Percentiles rank a stretch among this genome's conserved stretches.
Evolutionary conservation across 2,113 vertebrate genomes (phyloP).

Genomic region (Progne subis): DNA sequence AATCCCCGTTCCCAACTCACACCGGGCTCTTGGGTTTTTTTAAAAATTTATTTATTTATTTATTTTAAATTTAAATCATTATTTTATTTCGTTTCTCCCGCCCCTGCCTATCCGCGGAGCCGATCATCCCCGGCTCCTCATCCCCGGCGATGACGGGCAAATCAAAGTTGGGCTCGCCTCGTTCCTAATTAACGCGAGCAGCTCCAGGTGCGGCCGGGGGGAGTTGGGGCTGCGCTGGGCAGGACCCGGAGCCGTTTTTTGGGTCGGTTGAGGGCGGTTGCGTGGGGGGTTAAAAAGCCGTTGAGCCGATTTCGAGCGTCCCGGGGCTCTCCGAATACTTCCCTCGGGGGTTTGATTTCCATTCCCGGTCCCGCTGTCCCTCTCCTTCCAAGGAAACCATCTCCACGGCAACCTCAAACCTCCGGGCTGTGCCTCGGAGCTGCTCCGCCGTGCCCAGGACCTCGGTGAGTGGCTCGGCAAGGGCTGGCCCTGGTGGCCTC

Average conservation of each 20-base stretch:
- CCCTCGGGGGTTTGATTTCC: rapidly evolving
- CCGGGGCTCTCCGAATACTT: background rate
- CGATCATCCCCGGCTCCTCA: no score
- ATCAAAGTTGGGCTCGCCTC: background rate
- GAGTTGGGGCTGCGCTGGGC: no score
- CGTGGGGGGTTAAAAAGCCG: background rate
- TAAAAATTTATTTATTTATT: no score
- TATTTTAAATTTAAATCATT: no score
- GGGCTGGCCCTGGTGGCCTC: background rate
- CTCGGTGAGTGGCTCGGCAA: background rate
- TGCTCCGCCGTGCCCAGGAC: background rate
- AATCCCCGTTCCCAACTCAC: background rate
- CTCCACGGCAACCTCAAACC: conserved; percentile 42
- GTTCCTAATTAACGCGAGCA: background rate
- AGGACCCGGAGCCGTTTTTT: background rate
- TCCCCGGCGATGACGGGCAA: background rate
- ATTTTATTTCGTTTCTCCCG: rapidly evolving
- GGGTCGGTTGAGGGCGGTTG: background rate
- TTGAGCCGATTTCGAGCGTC: rapidly evolving
- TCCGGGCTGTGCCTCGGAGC: conserved; percentile 4
- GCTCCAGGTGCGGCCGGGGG: rapidly evolving
- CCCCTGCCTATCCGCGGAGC: background rate
- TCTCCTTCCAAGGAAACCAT: conserved; percentile 40
- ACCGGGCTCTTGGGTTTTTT: background rate
- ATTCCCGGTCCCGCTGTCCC: background rate